These are phyloP conservation scores for Cacatua alba DNA, from an alignment of 2,113 vertebrate species.

Conservation along the genomic window DNA sequence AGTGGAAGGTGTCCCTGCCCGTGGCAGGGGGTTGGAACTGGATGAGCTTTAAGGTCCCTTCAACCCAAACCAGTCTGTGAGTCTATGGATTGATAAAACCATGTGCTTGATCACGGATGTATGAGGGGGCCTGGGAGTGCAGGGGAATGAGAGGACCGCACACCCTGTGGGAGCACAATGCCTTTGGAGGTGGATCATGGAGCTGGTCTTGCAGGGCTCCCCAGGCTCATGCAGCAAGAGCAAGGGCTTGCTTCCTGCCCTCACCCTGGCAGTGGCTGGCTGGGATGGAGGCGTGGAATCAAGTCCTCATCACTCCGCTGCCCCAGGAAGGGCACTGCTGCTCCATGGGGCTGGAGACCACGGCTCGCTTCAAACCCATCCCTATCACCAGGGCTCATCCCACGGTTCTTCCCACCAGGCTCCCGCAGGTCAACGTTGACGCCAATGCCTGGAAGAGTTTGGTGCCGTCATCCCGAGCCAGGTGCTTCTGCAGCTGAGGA, in stretches of 20 bases:
- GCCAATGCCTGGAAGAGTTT: neutral
- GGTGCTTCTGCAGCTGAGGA: neutral
- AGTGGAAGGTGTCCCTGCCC: neutral
- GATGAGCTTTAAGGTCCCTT: neutral
- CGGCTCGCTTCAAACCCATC: neutral
- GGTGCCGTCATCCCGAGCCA: fast-evolving
- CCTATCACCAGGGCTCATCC: fast-evolving
- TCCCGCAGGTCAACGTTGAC: fast-evolving
- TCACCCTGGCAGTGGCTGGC: neutral
- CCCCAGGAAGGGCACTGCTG: no score
- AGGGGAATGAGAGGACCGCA: fast-evolving
- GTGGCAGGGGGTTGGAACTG: neutral
- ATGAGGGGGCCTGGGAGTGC: neutral
- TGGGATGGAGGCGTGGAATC: fast-evolving
- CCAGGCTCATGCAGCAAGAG: neutral
- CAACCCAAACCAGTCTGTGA: neutral
- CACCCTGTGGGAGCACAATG: fast-evolving
- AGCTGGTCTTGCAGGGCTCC: neutral
- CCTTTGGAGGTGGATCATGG: fast-evolving
- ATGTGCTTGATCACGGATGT: neutral
- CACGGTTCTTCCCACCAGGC: neutral
- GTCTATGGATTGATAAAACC: neutral
- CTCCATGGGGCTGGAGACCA: neutral
- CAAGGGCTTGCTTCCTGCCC: neutral
- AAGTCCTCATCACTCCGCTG: neutral